These are phyloP conservation scores for Anas georgica DNA, from an alignment of 2,797 vertebrate species.

Conservation along the genomic window DNA sequence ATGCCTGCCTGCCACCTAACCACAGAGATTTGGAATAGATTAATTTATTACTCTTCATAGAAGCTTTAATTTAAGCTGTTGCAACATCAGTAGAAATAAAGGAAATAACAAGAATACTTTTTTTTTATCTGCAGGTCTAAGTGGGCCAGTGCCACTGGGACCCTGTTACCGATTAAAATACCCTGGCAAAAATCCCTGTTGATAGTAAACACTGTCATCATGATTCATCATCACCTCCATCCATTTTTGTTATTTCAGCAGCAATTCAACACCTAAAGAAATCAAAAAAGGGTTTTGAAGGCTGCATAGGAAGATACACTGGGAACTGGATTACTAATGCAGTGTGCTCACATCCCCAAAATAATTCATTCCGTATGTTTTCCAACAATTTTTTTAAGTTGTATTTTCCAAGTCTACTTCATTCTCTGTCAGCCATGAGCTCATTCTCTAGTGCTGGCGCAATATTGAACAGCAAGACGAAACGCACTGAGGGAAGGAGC, in stretches of 20 bases:
- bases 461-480: neutral
- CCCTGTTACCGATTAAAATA: neutral
- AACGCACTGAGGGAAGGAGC: neutral
- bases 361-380: neutral
- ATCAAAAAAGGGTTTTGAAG: neutral
- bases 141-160: slow-evolving; percentile 38
- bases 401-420: neutral
- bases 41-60: neutral
- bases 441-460: neutral
- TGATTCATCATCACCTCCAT: slow-evolving; percentile 16
- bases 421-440: neutral
- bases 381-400: neutral
- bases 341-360: neutral
- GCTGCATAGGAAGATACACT: neutral
- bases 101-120: neutral
- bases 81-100: slow-evolving; percentile 27
- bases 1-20: neutral
- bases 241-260: slow-evolving; percentile 17
- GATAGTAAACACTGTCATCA: neutral
- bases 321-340: slow-evolving; percentile 7
- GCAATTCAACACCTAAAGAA: slow-evolving; percentile 9
- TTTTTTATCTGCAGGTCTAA: slow-evolving; percentile 8
- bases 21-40: neutral
- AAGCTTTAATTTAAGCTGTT: neutral
- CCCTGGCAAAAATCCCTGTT: neutral